Conservation (phyloP, 1,140 invertebrate species). For the Lamellibrachia luymesi region DNA sequence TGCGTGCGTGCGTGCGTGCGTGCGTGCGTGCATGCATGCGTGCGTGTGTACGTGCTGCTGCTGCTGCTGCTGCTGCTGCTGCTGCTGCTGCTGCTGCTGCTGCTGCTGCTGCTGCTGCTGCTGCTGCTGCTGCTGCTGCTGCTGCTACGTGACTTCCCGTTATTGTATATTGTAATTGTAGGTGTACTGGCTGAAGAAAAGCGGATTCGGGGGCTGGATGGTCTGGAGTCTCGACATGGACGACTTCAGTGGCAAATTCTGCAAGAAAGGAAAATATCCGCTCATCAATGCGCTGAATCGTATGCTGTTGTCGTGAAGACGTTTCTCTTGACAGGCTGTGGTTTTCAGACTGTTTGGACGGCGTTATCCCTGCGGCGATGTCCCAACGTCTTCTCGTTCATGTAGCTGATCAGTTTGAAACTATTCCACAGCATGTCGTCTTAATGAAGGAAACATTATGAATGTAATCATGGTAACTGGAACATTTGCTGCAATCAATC, state of each 20-base stretch:
- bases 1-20: not conserved
- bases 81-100: conserved; percentile 5
- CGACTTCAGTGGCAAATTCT: conserved; percentile 76
- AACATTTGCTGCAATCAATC: not conserved
- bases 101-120: conserved; percentile 14
- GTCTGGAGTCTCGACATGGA: conserved; percentile 97
- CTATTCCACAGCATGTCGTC: not conserved
- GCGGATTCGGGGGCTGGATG: conserved; percentile 90
- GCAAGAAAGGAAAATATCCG: conserved; percentile 86
- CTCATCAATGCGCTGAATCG: conserved; percentile 62
- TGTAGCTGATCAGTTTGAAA: not conserved
- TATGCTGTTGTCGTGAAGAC: not conserved
- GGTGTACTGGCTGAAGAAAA: conserved; percentile 89
- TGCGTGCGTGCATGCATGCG: not conserved
- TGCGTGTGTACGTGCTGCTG: not conserved
- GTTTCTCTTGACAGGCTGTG: not conserved
- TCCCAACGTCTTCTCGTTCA: too few species aligned
- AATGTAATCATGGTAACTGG: not conserved
- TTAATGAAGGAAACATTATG: not conserved
- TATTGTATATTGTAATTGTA: conserved; percentile 47
- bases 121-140: conserved; percentile 17
- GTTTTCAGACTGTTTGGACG: not conserved
- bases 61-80: not conserved
- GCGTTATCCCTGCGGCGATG: not conserved
- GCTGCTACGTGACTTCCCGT: not conserved